Evolutionary conservation across 2,797 vertebrate species (phyloP).

Genomic region (Cuniculus paca): DNA sequence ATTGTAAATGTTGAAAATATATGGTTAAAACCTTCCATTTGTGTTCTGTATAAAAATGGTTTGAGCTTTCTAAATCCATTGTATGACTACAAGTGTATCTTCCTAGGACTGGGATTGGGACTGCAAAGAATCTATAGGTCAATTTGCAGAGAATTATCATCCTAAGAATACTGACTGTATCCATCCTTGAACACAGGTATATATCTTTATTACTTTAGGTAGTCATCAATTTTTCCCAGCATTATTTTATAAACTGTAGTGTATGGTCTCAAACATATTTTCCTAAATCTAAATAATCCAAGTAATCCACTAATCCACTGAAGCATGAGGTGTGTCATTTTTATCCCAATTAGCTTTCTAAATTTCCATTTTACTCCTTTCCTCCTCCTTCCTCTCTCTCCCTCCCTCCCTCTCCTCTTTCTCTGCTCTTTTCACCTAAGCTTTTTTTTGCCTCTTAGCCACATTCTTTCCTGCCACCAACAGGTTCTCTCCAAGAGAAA

Average conservation of each 20-base stretch:
- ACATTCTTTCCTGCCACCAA: not conserved
- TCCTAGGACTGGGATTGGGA: not conserved
- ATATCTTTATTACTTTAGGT: not conserved
- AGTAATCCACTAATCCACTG: not conserved
- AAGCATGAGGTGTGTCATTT: not conserved
- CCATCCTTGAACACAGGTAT: not conserved
- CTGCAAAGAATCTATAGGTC: not conserved
- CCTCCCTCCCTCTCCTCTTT: not conserved
- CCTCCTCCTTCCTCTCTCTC: not conserved
- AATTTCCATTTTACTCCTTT: not conserved
- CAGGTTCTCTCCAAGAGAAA: not conserved
- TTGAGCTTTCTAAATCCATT: not conserved
- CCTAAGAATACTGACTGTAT: not conserved
- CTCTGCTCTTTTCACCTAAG: not conserved
- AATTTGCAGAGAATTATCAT: not conserved
- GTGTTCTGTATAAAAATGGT: not conserved
- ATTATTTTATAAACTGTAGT: not conserved
- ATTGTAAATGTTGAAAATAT: not conserved
- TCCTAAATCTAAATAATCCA: not conserved
- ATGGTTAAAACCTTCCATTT: not conserved
- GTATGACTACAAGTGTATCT: not conserved
- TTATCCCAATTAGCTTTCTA: not conserved
- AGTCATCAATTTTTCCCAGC: not conserved
- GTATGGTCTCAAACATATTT: not conserved
- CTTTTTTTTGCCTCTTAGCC: conserved; percentile 51